These are phyloP conservation scores for Dunckerocampus dactyliophorus DNA, from an alignment of 2,113 vertebrate genomes.

Conservation along the genomic window DNA sequence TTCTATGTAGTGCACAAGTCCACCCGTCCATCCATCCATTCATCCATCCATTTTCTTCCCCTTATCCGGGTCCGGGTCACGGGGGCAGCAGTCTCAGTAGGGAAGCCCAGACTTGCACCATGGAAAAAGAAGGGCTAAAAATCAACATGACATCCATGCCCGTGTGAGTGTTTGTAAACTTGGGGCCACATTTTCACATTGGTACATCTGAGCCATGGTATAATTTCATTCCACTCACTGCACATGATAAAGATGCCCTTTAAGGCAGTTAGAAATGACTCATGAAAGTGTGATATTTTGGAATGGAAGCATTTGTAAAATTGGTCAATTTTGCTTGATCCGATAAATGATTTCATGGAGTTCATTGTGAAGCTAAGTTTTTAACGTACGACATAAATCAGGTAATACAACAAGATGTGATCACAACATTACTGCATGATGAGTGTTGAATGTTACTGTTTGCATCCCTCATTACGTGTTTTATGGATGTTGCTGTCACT, in stretches of 20 bases:
- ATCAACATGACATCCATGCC: not conserved
- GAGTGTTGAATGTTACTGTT: constrained; percentile 77
- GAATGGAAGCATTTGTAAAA: not conserved
- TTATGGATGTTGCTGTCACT: constrained; percentile 22
- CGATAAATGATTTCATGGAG: too few species aligned
- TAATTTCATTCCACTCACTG: constrained; percentile 5
- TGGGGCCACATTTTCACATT: not conserved
- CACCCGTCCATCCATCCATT: too few species aligned
- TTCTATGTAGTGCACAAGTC: too few species aligned
- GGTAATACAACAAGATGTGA: not conserved
- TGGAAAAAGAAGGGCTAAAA: not conserved
- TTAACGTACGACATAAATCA: not conserved
- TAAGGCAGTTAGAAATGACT: not conserved
- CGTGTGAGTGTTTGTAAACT: not conserved
- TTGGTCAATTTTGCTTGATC: not conserved
- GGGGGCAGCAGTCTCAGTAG: too few species aligned
- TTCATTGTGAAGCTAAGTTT: not conserved
- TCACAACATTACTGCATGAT: constrained; percentile 87
- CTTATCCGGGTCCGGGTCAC: too few species aligned
- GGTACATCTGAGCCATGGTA: constrained; percentile 17
- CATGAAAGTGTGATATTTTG: not conserved
- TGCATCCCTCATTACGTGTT: constrained; percentile 39
- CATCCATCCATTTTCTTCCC: too few species aligned
- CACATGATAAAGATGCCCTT: constrained; percentile 7
- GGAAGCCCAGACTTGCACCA: too few species aligned